Evolutionary conservation across 2,888 invertebrate species (phyloP).

Genomic region (Craniophora ligustri): DNA sequence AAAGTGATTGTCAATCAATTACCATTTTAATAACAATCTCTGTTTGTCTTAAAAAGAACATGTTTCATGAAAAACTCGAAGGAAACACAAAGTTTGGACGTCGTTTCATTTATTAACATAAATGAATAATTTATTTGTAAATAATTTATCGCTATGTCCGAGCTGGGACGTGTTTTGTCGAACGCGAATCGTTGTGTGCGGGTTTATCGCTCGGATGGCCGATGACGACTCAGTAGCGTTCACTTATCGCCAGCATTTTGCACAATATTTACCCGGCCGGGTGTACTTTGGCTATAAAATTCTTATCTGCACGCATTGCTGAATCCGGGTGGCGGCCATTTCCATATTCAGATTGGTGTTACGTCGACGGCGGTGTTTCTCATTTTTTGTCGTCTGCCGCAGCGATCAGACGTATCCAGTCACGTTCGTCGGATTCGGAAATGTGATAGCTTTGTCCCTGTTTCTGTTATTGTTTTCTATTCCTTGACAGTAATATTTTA

Average conservation of each 20-base stretch:
- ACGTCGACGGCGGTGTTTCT: constrained; percentile 55
- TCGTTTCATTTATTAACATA: constrained; percentile 63
- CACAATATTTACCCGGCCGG: constrained; percentile 68
- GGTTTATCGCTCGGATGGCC: constrained; percentile 38
- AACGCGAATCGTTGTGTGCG: constrained; percentile 24
- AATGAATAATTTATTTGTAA: constrained; percentile 66
- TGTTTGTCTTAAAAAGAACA: constrained; percentile 8
- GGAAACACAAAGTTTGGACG: constrained; percentile 57
- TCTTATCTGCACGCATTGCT: constrained; percentile 84
- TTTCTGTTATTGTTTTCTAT: constrained; percentile 47
- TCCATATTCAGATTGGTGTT: constrained; percentile 82
- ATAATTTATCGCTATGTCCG: constrained; percentile 44
- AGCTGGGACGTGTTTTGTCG: constrained; percentile 34
- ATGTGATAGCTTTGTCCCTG: constrained; percentile 45
- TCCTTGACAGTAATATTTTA: constrained; percentile 21
- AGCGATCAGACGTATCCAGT: constrained; percentile 60
- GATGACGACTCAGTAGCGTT: constrained; percentile 55
- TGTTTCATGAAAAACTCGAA: constrained; percentile 21
- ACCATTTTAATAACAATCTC: constrained; percentile 16
- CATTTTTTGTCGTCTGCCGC: constrained; percentile 57
- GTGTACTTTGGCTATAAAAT: constrained; percentile 76
- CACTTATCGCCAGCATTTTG: constrained; percentile 71
- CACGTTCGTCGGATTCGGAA: constrained; percentile 61
- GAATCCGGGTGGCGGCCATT: constrained; percentile 78
- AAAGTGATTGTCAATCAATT: constrained; percentile 6